Base-by-base conservation (phyloP, 2,888 invertebrate species). In the Tanaodytes sp. region DNA sequence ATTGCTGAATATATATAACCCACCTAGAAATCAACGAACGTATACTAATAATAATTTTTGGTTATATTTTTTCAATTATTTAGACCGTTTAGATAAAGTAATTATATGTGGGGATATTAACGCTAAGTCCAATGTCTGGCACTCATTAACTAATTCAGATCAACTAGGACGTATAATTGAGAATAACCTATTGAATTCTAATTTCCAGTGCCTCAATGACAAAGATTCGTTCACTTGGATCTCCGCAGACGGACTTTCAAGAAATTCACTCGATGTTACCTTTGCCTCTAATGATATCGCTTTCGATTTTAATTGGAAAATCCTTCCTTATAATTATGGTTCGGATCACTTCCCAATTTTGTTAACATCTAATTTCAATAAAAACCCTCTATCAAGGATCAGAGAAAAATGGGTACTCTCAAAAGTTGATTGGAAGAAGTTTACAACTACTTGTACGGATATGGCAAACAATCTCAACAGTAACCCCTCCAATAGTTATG, bases 291-390 rank as follows among this genome's bases (percentile, higher is more conserved):
- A 31, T 9, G 20, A 55, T 15, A 4, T 55, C 2, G 54, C 43
- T 4, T 12, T 14, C 1, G 20, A 55, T 1, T 55, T 55, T 31
- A 9, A 16, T 0, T 55, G 54, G 54, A 6, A 31, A 3, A 30
- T 42, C 1, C 1, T 8, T 3, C n/a, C 15, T 18, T 18, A 42
- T 18, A 18, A 19, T 12, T 31, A 19, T 15, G 33, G 33, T 14
- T 33, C 43, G 18, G 54, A 55, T 15, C 54, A 55, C 20, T 31
- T 23, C 16, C 54, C 54, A 8, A 16, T 30, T 12, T 12, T 54
- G 11, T 3, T 33, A 3, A 33, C 33, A 12, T 9, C n/a, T 11
- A 4, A n/a, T 11, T 11, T 33, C 6, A n/a, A 4, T 23, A 8
- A 5, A 5, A 8, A 23, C 8, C 23, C 23, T 8, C 8, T 23